These are phyloP conservation scores for Acanthosepion esculentum DNA, from an alignment of 2,888 invertebrate species.

Conservation along the genomic window DNA sequence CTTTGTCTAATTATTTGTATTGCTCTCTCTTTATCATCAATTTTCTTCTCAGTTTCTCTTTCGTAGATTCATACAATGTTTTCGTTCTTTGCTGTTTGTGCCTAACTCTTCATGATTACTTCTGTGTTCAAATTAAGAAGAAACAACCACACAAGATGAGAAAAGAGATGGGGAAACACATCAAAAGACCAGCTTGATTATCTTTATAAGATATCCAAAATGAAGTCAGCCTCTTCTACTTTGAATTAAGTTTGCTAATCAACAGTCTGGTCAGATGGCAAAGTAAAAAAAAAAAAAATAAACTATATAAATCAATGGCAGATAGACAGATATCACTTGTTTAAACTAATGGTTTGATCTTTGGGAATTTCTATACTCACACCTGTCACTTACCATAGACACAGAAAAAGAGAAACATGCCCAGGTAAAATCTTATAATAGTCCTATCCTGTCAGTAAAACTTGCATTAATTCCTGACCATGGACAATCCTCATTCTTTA, in stretches of 20 bases:
- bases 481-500: no score
- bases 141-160: neutral
- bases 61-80: neutral
- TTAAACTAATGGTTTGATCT: constrained; percentile 11
- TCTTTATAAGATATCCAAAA: constrained; percentile 6
- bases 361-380: neutral
- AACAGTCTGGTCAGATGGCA: constrained; percentile 16
- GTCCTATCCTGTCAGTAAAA: neutral
- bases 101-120: neutral
- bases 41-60: no score
- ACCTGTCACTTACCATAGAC: neutral
- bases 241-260: neutral
- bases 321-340: neutral
- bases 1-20: no score
- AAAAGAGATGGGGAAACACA: neutral
- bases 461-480: no score
- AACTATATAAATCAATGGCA: neutral
- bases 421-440: neutral
- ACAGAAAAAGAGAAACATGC: neutral
- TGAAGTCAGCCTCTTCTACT: constrained; percentile 1
- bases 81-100: neutral
- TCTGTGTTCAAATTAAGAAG: neutral
- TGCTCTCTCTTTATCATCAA: no score
- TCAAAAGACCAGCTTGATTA: constrained; percentile 20
- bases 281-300: neutral